These are phyloP conservation scores for Zaprionus ornatus DNA, from an alignment of 1,140 invertebrate species.

Conservation along the genomic window DNA sequence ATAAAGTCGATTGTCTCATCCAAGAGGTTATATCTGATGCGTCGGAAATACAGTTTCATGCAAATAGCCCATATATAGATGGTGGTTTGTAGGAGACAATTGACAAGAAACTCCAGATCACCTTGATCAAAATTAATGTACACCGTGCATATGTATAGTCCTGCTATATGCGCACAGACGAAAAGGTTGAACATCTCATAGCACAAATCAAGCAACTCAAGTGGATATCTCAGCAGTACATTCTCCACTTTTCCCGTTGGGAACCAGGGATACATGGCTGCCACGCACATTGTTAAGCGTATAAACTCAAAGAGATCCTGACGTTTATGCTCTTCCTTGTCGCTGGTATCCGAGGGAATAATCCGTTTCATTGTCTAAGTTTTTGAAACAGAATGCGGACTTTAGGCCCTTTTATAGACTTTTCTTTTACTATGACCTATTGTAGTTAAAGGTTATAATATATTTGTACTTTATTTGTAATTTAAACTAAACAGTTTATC, in stretches of 20 bases:
- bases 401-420: constrained; percentile 9
- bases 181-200: constrained; percentile 45
- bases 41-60: constrained; percentile 75
- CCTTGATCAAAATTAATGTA: constrained; percentile 33
- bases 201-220: constrained; percentile 21
- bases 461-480: too few relatives aligned
- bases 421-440: neutral
- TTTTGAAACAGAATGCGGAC: neutral
- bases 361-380: constrained; percentile 8
- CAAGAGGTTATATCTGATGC: constrained; percentile 44
- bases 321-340: constrained; percentile 2
- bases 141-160: constrained; percentile 42
- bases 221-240: constrained; percentile 9
- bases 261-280: constrained; percentile 41
- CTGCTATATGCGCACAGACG: constrained; percentile 34
- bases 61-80: constrained; percentile 76
- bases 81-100: constrained; percentile 71
- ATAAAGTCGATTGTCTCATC: constrained; percentile 50
- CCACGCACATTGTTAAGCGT: constrained; percentile 32
- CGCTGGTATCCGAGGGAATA: neutral
- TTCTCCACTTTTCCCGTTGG: neutral
- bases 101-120: constrained; percentile 67
- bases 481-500: neutral
- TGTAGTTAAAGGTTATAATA: too few relatives aligned
- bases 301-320: constrained; percentile 48